Evolutionary conservation across 2,113 vertebrate genomes (phyloP).

Genomic region (Limanda limanda): DNA sequence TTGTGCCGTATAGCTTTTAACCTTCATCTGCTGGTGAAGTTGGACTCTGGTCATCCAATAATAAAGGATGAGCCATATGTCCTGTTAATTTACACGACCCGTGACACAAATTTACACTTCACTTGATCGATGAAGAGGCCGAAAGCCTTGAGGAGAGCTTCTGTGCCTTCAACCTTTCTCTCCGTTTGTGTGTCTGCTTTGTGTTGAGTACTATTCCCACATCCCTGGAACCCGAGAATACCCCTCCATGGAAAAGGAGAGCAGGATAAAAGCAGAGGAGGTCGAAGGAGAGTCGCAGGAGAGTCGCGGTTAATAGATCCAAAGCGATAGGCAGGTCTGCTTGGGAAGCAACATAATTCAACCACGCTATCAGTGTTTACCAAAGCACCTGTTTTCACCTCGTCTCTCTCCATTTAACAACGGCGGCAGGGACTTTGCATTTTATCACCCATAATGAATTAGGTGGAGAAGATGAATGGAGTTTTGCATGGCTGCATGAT

Average conservation of each 20-base stretch:
- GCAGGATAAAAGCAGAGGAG: constrained; percentile 49
- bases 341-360: constrained; percentile 77
- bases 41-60: constrained; percentile 19
- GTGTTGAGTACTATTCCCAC: constrained; percentile 43
- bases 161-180: constrained; percentile 37
- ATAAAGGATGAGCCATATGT: constrained; percentile 34
- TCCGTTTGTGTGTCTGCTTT: constrained; percentile 64
- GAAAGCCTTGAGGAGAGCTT: constrained; percentile 31
- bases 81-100: constrained; percentile 37
- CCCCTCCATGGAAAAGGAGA: constrained; percentile 31
- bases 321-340: constrained; percentile 68
- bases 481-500: constrained; percentile 86
- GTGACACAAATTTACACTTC: constrained; percentile 57
- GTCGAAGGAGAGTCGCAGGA: constrained; percentile 43
- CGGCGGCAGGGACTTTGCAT: constrained; percentile 72
- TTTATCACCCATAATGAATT: constrained; percentile 80
- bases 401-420: constrained; percentile 65
- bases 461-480: constrained; percentile 81
- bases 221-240: constrained; percentile 29
- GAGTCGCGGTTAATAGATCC: constrained; percentile 69
- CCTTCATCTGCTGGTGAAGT: constrained; percentile 12
- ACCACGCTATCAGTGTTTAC: constrained; percentile 78
- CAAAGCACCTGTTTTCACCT: constrained; percentile 74
- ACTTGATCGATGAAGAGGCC: constrained; percentile 61
- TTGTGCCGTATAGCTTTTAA: constrained; percentile 27